Percentiles rank a stretch among this genome's conserved stretches.
These are phyloP conservation scores for Drosophila ogumai DNA, from an alignment of 1,140 invertebrate genomes.

Conservation along the genomic window DNA sequence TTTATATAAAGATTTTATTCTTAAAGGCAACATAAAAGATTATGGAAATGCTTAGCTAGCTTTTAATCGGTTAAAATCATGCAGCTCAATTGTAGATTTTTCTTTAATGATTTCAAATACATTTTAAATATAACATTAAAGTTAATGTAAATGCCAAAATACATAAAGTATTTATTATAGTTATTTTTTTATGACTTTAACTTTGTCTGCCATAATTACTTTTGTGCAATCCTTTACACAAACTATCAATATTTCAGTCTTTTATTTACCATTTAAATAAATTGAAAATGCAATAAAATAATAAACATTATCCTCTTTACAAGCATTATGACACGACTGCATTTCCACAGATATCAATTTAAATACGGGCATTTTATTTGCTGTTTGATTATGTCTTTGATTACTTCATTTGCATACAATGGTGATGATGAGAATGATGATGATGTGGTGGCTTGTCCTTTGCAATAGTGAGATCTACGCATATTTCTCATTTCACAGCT, in stretches of 20 bases:
- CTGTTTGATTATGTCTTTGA: constrained; percentile 15
- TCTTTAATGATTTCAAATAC: background rate
- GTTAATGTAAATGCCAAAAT: background rate
- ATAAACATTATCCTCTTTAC: constrained; percentile 2
- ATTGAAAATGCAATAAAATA: constrained; percentile 6
- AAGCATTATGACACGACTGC: constrained; percentile 5
- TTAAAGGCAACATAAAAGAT: constrained; percentile 2
- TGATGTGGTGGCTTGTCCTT: background rate
- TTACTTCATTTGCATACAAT: constrained; percentile 14
- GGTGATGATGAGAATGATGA: background rate
- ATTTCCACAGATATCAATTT: constrained; percentile 16
- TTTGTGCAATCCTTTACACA: background rate
- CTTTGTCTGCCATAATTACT: background rate
- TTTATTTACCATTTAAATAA: constrained; percentile 4
- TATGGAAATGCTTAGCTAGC: background rate
- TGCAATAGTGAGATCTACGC: background rate
- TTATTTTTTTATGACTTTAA: too few relatives aligned
- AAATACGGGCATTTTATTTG: constrained; percentile 4
- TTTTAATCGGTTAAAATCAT: constrained; percentile 2
- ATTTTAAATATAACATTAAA: background rate
- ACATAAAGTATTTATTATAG: too few relatives aligned
- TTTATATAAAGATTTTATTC: constrained; percentile 9
- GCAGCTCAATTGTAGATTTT: background rate
- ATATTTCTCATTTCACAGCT: constrained; percentile 1
- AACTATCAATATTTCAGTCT: background rate